Base-by-base conservation (phyloP, 2,797 vertebrate genomes). In the Buceros bicornis region DNA sequence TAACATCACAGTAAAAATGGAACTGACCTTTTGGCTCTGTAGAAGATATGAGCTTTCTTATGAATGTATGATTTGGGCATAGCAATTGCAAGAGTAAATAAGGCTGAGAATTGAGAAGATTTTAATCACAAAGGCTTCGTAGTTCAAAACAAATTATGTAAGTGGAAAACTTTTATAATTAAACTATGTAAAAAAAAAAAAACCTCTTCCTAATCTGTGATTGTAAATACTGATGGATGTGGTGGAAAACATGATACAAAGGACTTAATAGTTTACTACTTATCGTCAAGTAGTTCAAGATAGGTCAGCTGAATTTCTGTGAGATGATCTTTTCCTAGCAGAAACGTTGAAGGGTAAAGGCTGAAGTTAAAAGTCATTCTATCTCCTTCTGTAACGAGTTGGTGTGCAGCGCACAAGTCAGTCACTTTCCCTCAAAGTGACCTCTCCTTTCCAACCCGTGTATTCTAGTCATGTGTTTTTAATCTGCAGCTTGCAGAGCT, bases 171-270 rank as follows among this genome's bases (percentile, higher is more conserved):
- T 89, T 8, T 90, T 82, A 58, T 93, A 48, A 74, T 82, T 89
- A 71, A 95, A 87, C 26, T 87, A 26, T 95, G 62, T 93, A 40
- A 40, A 40, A 40, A 40, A 40, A 40, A 67, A 77, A 89, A 89
- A 89, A 77, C 65, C 20, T 84, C 42, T 90, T 87, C 51, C 40
- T 90, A 35, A 90, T 88, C 43, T 90, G 26, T 96, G 65, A 80
- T 84, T 93, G 58, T 96, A 81, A 95, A 86, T 87, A 94, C 73
- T 82, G 72, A 94, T 93, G 95, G 89, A 97, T 97, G 97, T 94
- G 97, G 96, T 97, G 93, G 96, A 95, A 96, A 91, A 85, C 33
- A 11, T 24, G 91, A 86, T 93, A 93, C 78, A 93, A 6, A 82
- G 78, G 93, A 95, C 85, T 90, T 93, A 20, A 31, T 65, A n/a